Conservation (phyloP, 2,113 vertebrate species). For the Protobothrops flavoviridis region DNA sequence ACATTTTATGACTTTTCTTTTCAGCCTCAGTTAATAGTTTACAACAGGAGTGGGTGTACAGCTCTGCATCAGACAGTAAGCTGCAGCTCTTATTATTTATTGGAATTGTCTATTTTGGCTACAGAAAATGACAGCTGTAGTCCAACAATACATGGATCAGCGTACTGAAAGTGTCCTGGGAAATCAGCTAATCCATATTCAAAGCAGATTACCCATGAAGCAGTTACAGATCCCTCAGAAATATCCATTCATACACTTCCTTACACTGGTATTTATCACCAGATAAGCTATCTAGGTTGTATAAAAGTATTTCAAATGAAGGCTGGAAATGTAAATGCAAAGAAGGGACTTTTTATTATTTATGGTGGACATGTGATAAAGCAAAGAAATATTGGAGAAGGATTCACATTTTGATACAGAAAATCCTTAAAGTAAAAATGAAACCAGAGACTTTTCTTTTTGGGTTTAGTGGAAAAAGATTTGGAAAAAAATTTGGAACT, state of each 20-base stretch:
- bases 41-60: neutral
- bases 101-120: neutral
- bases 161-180: neutral
- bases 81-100: neutral
- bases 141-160: neutral
- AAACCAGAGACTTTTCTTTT: no score
- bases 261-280: no score
- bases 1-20: neutral
- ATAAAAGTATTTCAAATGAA: no score
- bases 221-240: neutral
- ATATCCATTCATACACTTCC: neutral
- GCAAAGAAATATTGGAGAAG: no score
- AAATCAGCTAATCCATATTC: neutral
- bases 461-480: no score
- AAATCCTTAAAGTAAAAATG: no score
- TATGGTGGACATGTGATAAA: no score
- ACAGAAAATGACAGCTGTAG: neutral
- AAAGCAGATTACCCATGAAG: neutral
- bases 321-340: no score
- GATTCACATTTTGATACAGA: no score
- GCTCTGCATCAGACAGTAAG: neutral
- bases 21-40: neutral
- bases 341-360: no score
- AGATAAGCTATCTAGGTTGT: no score
- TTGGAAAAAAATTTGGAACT: no score